phyloP scores from a whole-genome alignment of 1,140 invertebrate species.

The Drosophila persimilis region DNA sequence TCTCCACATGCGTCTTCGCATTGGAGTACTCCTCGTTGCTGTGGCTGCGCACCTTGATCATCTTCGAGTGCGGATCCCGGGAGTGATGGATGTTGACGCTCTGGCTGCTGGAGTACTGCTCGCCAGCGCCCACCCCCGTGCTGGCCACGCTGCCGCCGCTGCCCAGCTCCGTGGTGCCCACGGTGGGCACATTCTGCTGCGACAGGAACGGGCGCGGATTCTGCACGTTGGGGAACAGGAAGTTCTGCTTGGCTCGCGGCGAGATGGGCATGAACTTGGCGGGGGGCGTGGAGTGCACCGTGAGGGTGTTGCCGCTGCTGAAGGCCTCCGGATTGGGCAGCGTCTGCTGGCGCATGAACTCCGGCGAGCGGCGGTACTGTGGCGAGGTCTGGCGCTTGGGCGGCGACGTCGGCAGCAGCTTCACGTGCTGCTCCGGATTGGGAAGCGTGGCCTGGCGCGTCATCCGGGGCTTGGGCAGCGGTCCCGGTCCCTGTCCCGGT shows the following conservation, averaged over 20 bases:
- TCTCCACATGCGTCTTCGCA: slow-evolving; percentile 67
- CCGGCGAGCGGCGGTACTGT: slow-evolving; percentile 79
- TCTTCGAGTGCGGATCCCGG: slow-evolving; percentile 75
- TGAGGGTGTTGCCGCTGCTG: slow-evolving; percentile 71
- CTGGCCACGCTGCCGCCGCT: slow-evolving; percentile 61
- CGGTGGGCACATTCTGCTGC: slow-evolving; percentile 78
- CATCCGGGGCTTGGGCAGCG: slow-evolving; percentile 74
- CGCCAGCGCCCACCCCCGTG: slow-evolving; percentile 52
- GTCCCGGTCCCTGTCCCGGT: neutral
- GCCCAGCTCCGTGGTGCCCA: slow-evolving; percentile 60
- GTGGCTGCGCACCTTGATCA: slow-evolving; percentile 83
- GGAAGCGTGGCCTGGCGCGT: slow-evolving; percentile 79
- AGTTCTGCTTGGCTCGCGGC: slow-evolving; percentile 80
- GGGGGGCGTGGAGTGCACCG: slow-evolving; percentile 67
- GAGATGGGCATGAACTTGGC: slow-evolving; percentile 82
- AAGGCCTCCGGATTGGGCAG: slow-evolving; percentile 81
- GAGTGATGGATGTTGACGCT: slow-evolving; percentile 81
- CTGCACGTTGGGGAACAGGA: slow-evolving; percentile 79
- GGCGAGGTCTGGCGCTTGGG: slow-evolving; percentile 82
- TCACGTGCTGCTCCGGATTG: slow-evolving; percentile 82
- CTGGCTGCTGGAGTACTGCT: slow-evolving; percentile 82
- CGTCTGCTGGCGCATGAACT: slow-evolving; percentile 81
- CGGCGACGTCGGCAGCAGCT: slow-evolving; percentile 80
- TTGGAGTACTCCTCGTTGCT: slow-evolving; percentile 83
- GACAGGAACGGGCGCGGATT: slow-evolving; percentile 80